Percentiles rank a stretch among this genome's conserved stretches.
Evolutionary conservation across 2,888 invertebrate species (phyloP).

Genomic region (Hypomecis atomaria): DNA sequence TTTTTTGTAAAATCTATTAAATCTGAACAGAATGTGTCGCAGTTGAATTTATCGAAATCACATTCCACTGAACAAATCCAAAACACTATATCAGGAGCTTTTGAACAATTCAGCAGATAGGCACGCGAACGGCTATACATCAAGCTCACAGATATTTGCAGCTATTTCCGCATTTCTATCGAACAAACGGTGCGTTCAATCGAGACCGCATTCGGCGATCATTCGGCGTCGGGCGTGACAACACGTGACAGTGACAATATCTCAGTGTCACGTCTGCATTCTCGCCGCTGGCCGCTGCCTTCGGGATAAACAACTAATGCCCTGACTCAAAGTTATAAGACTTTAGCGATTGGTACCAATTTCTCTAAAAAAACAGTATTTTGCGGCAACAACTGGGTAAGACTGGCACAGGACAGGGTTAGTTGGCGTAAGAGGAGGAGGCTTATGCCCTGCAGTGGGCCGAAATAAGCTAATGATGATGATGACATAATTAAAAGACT

Average conservation of each 20-base stretch:
- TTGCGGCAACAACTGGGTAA: too few relatives aligned
- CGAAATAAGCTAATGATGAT: too few relatives aligned
- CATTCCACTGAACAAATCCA: slow-evolving; percentile 6
- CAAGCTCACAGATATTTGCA: slow-evolving; percentile 23
- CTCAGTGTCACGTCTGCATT: slow-evolving; percentile 47
- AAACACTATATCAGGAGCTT: slow-evolving; percentile 18
- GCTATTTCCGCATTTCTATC: slow-evolving; percentile 24
- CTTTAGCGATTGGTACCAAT: too few relatives aligned
- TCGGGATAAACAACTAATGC: neutral
- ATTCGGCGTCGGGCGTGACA: slow-evolving; percentile 33
- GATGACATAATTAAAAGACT: too few relatives aligned
- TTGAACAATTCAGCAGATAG: slow-evolving; percentile 20
- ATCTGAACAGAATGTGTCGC: too few relatives aligned
- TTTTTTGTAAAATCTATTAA: too few relatives aligned
- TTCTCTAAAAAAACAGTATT: too few relatives aligned
- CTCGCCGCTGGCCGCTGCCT: slow-evolving; percentile 14
- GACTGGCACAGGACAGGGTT: too few relatives aligned
- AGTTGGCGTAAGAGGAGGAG: too few relatives aligned
- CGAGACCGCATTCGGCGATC: slow-evolving; percentile 38
- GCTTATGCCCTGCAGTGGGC: too few relatives aligned
- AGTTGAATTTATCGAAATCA: neutral
- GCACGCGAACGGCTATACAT: slow-evolving; percentile 14
- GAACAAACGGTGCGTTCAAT: slow-evolving; percentile 34
- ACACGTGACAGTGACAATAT: slow-evolving; percentile 48
- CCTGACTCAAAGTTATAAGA: neutral